Base-by-base conservation (phyloP, 2,888 invertebrate species). In the Gymnoscelis rufifasciata region DNA sequence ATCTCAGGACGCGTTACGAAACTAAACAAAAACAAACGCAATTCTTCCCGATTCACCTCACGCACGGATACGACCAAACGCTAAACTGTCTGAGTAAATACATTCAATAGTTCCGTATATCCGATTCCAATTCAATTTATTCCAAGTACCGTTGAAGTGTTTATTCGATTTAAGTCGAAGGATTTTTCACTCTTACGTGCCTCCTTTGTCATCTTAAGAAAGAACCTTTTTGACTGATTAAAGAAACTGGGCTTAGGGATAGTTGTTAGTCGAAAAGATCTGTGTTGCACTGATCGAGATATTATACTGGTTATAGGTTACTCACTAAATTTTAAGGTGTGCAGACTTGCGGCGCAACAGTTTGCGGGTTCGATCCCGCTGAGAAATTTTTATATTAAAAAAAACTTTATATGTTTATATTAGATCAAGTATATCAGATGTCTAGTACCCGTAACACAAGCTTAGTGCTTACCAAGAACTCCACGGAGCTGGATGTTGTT, bases 121-220 rank as follows among this genome's bases (percentile, higher is more conserved):
- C 63, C 66, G 59, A 67, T 62, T 68, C 68, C 55, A 59, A 71
- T 74, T 66, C 75, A 77, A 78, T 78, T 70, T 74, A 71, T 68
- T 64, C 69, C 59, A 62, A 78, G 74, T 62, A 70, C 67, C 59
- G 51, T 63, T 54, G 50, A 52, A 64, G 59, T 68, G 69, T 71
- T 71, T 67, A 69, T 66, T 64, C 63, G 59, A 48, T 59, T 60
- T 59, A 59, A 59, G 41, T 57, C 35, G 37, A 44, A 57, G 43
- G 49, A 59, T 64, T 63, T 66, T 64, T 60, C 61, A 61, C 57
- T 62, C 58, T 58, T 54, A 49, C 24, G 36, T 30, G 47, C 36
- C 31, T 42, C 46, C 36, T 31, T 55, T 51, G 55, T 50, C 37
- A 39, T 43, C 35, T 23, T 30, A 47, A 43, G 46, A 12, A 30